Base-by-base conservation (phyloP, 2,113 vertebrate species). In the Plecturocebus donacophilus region DNA sequence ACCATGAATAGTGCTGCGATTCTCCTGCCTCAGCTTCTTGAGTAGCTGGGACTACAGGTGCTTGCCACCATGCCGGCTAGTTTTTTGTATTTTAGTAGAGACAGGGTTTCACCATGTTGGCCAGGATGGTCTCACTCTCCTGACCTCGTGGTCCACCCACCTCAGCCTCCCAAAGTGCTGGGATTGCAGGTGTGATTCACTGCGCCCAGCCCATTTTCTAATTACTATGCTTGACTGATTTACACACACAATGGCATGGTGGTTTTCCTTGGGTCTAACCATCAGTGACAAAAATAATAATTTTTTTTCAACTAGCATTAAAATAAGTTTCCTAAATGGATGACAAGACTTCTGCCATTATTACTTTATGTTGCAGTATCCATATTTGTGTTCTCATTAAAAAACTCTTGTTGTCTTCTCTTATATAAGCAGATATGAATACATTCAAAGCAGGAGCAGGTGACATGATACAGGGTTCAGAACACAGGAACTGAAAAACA, bases 241-340 rank as follows among this genome's bases (percentile, higher is more conserved):
- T 76, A 52, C n/a, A 85, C 16, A 85, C 19, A 38, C 32, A 70
- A 0, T 35, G 27, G n/a, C 16, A 87, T 7, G 3, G 38, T 70
- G 14, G 42, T 54, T 90, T 91, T 81, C 38, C 17, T 1, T 30
- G 70, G 16, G 5, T 66, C 49, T 40, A 38, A 61, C 5, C 71
- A 68, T 61, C 30, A 73, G 8, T 87, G 42, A 91, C 12, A 49
- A 40, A 16, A 87, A 40, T 8, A 89, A 56, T 42, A 42, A 42
- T 25, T 77, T 95, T 75, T 54, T 45, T 85, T 61, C 25, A 95
- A 56, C 21, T 56, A 95, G 5, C 17, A 54, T 86, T 58, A 87
- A 77, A 84, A 38, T 91, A 87, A 68, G 8, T 79, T 95, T 93
- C 47, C 12, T 56, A 56, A 54, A 64, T 64, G 49, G 86, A 32